Evolutionary conservation across 2,888 invertebrate species (phyloP), one percentile per base, ranked within the genome.

Genomic region (Nemapogon koenigi): DNA sequence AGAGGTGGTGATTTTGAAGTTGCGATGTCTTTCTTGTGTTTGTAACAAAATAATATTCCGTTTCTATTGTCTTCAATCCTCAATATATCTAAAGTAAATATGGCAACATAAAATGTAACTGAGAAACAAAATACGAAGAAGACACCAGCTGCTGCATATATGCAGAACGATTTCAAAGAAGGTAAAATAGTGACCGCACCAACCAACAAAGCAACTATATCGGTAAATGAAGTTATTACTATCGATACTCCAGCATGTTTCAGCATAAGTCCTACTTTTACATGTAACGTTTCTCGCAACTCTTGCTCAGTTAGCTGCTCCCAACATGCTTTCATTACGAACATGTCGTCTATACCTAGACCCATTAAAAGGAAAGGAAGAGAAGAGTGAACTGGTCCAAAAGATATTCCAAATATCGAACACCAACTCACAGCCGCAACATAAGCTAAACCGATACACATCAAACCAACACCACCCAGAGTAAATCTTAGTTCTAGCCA

Each of bases 241-340:
- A 93, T 91, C 1, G 91, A 91, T 0, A 90, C 88, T 2, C 92
- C 92, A 3, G 91, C 91, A 57, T 91, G 90, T 58, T 87, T 84
- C 37, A 91, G 58, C 81, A 88, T 86, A 27, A 84, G 57, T 1
- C 86, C 91, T 37, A 91, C 76, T 62, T 82, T 82, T 49, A 86
- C 81, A n/a, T 83, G 80, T 18, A 88, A 53, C 46, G 83, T 76
- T 47, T 81, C 72, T 39, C 71, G 63, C 32, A 67, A 62, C 44
- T 81, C 73, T 35, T 82, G 69, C 27, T 71, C 62, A 7, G 83
- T 66, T 10, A 86, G 58, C 53, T 88, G 85, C 43, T 86, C 84
- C 88, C 88, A 90, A 55, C 88, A 87, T 14, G 89, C 87, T 70
- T 87, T 84, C 70, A 92, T 89, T 0, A 93, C 90, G 63, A 93